Conservation (phyloP, 2,888 invertebrate species). For the Papilio demoleus region DNA sequence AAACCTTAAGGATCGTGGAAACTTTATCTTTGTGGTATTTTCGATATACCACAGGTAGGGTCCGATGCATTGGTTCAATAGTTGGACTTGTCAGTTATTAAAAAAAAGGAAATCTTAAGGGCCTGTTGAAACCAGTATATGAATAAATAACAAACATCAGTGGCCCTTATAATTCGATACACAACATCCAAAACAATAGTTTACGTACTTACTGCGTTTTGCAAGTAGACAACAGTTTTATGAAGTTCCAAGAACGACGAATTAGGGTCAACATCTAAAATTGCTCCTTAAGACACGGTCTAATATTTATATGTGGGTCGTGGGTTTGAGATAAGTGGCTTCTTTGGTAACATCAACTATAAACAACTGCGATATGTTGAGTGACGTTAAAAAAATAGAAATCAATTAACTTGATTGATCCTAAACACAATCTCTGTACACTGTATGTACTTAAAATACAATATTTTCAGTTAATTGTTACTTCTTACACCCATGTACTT, state of each 20-base stretch:
- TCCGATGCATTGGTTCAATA: no score
- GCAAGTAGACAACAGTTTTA: constrained; percentile 17
- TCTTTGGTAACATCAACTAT: constrained; percentile 19
- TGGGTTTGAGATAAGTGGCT: constrained; percentile 16
- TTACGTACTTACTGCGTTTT: not conserved
- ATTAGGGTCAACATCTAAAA: constrained; percentile 35
- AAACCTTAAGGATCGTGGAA: no score
- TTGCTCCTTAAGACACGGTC: constrained; percentile 12
- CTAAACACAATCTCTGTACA: no score
- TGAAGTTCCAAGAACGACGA: constrained; percentile 26
- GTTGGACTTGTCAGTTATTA: no score
- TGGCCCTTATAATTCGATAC: not conserved
- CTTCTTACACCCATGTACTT: no score
- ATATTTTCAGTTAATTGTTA: no score
- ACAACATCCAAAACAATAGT: not conserved
- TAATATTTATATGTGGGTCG: constrained; percentile 26
- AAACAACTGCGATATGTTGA: not conserved
- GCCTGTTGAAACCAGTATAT: not conserved
- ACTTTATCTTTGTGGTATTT: no score
- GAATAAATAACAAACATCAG: not conserved
- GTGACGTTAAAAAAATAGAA: not conserved
- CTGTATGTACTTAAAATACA: no score
- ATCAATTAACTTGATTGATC: not conserved
- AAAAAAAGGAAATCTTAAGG: no score
- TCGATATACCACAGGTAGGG: no score